Conservation (phyloP, 1,140 invertebrate genomes). For the Diabrotica virgifera region DNA sequence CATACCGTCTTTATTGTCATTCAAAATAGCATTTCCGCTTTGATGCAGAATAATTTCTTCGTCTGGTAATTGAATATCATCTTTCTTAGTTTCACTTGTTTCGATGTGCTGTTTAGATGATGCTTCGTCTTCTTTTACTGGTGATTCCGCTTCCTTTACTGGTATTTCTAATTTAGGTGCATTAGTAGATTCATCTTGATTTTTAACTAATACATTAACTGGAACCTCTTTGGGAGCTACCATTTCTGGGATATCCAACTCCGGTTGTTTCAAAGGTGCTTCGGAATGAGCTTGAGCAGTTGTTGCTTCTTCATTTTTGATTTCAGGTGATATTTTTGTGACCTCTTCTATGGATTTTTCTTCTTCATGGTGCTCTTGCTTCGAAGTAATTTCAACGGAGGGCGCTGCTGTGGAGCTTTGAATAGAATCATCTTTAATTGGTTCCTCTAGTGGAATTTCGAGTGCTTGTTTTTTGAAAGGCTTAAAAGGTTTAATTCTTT, state of each 20-base stretch:
- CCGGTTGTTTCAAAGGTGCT: neutral
- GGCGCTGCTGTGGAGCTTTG: neutral
- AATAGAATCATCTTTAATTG: too few species aligned
- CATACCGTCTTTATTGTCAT: conserved; percentile 11
- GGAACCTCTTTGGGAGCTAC: neutral
- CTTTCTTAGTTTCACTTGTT: conserved; percentile 5
- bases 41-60: conserved; percentile 19
- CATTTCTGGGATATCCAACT: neutral
- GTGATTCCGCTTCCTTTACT: neutral
- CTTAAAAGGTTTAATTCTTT: neutral
- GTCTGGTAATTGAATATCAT: neutral
- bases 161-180: neutral
- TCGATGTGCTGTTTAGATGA: neutral
- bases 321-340: neutral
- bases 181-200: neutral
- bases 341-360: conserved; percentile 8
- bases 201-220: neutral
- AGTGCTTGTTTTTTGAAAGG: neutral
- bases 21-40: conserved; percentile 23
- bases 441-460: neutral
- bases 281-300: neutral
- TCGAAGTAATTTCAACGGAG: conserved; percentile 5
- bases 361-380: neutral
- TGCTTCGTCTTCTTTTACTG: neutral
- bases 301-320: conserved; percentile 4